Evolutionary conservation across 1,140 invertebrate species (phyloP), one percentile per base, ranked within the genome.

Genomic region (Ladona fulva): DNA sequence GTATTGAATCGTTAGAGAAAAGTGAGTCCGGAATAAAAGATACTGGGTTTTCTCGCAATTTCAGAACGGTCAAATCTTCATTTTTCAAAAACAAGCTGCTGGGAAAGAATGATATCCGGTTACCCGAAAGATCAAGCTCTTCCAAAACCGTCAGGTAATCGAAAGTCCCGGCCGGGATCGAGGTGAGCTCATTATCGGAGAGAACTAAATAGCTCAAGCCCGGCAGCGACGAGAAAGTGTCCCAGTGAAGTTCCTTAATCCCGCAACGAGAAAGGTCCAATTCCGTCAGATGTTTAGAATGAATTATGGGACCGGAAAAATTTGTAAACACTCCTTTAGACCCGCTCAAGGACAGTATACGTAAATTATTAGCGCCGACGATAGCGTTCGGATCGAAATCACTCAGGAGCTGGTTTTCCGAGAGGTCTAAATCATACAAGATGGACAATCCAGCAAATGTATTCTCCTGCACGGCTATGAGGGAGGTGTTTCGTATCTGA

Each of bases 111-210:
- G 84, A 86, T 0, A 93, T 84, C 0, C 84, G 82, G 80, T 92
- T 92, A 74, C 89, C 87, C 1, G 90, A 91, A 0, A 93, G 82
- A 80, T 93, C 89, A 24, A 93, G 81, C 81, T 92, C 91, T 81
- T 89, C 87, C 16, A 93, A 86, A 24, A 87, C 86, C 6, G 87
- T 81, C 5, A 91, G 82, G 1, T 86, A 84, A 29, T 87, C 87
- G 81, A 92, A 92, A 0, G 88, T 86, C 42, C 86, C 85, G 37
- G 85, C 85, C 25, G 91, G 89, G 77, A 93, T 85, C 37, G 86
- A 86, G n/a, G 85, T 86, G 16, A 92, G 81, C 22, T 87, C 86
- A 79, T 93, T 93, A 22, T 88, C 87, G 11, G 88, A 88, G 59
- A 93, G 82, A 80, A 90, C 91, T 19, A 93, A 86, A 80, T 89